Conservation (phyloP, 2,797 vertebrate species). For the Oreonectes daqikongensis region DNA sequence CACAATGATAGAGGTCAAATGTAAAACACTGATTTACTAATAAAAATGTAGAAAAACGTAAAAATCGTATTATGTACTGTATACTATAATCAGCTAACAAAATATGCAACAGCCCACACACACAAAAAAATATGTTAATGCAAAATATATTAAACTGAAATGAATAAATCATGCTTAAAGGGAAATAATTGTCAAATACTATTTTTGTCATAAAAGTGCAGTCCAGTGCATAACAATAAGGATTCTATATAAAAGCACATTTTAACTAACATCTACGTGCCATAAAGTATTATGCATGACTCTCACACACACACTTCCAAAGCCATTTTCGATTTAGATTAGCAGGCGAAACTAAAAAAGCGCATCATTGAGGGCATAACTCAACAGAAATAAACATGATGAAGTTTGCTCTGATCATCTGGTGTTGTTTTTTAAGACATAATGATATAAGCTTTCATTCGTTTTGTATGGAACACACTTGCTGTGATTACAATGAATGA, state of each 20-base stretch:
- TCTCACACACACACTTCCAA: background rate
- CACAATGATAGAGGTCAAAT: too few relatives aligned
- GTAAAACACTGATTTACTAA: too few relatives aligned
- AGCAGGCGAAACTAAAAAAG: slow-evolving; percentile 16
- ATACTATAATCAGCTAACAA: too few relatives aligned
- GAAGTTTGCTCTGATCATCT: slow-evolving; percentile 28
- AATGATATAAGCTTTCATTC: slow-evolving; percentile 32
- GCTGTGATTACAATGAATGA: slow-evolving; percentile 44
- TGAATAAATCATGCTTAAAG: too few relatives aligned
- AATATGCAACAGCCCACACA: too few relatives aligned
- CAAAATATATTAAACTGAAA: too few relatives aligned
- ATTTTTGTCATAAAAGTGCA: too few relatives aligned
- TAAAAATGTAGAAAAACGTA: too few relatives aligned
- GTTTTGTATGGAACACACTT: slow-evolving; percentile 13
- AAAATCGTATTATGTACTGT: too few relatives aligned
- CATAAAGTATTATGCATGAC: background rate
- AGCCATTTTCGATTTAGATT: slow-evolving; percentile 30
- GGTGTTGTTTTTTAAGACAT: slow-evolving; percentile 23
- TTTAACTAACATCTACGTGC: background rate
- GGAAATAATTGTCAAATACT: too few relatives aligned
- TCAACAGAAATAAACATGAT: slow-evolving; percentile 34
- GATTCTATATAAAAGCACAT: background rate
- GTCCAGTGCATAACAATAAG: too few relatives aligned
- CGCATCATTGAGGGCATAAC: slow-evolving; percentile 26
- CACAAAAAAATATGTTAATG: too few relatives aligned